Evolutionary conservation across 2,797 vertebrate genomes (phyloP).

Genomic region (Fistularia tabacaria): DNA sequence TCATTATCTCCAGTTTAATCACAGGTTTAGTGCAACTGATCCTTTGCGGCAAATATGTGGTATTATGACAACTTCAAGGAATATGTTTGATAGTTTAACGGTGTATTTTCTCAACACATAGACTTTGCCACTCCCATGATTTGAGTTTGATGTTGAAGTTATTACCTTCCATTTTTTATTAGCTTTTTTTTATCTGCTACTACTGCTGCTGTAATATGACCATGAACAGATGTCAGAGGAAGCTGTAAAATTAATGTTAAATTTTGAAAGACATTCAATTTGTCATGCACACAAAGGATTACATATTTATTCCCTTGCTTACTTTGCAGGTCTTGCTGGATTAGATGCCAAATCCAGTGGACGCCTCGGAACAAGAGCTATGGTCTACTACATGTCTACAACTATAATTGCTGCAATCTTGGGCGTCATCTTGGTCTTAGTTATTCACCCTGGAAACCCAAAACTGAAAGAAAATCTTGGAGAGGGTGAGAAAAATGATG

Average conservation of each 20-base stretch:
- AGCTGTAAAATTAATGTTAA: too few relatives aligned
- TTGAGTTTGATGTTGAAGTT: too few relatives aligned
- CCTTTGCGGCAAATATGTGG: too few relatives aligned
- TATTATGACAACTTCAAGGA: too few relatives aligned
- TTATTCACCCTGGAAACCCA: conserved; percentile 95
- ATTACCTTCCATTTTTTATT: too few relatives aligned
- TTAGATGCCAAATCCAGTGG: conserved; percentile 97
- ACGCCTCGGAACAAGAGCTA: conserved; percentile 93
- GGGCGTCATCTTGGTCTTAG: conserved; percentile 94
- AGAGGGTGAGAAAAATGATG: conserved; percentile 89
- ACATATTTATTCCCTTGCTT: conserved; percentile 28
- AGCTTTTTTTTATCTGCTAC: too few relatives aligned
- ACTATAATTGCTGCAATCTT: conserved; percentile 95
- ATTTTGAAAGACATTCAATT: conserved; percentile 6
- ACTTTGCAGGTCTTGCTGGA: conserved; percentile 85
- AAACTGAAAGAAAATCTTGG: conserved; percentile 94
- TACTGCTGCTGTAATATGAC: too few relatives aligned
- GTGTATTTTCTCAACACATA: too few relatives aligned
- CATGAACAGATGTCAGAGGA: too few relatives aligned
- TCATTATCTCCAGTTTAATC: conserved; percentile 99
- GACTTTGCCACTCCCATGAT: too few relatives aligned
- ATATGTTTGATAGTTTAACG: too few relatives aligned
- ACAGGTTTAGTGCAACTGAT: conserved; percentile 77
- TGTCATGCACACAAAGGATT: conserved; percentile 14
- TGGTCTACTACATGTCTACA: conserved; percentile 97